Evolutionary conservation across 2,797 vertebrate species (phyloP).

Genomic region (Antrozous pallidus): DNA sequence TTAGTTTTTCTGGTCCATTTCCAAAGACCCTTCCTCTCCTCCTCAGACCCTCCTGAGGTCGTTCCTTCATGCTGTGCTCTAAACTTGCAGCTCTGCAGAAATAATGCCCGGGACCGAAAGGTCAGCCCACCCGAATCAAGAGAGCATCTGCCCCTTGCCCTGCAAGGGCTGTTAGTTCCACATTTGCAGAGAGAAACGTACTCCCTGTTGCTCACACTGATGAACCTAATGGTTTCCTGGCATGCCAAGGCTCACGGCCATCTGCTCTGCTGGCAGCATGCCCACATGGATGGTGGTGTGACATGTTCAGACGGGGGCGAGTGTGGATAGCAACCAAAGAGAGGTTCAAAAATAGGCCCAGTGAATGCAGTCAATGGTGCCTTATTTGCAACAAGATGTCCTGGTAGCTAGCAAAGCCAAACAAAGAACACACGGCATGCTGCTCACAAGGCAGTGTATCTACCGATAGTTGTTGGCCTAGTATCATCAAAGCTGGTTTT

Average conservation of each 20-base stretch:
- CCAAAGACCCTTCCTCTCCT: neutral
- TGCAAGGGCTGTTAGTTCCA: neutral
- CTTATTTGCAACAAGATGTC: constrained; percentile 78
- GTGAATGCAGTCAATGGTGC: constrained; percentile 70
- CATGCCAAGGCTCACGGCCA: constrained; percentile 77
- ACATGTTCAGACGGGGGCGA: constrained; percentile 65
- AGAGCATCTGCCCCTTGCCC: constrained; percentile 44
- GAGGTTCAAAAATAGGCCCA: constrained; percentile 64
- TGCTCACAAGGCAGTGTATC: constrained; percentile 73
- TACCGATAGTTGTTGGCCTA: constrained; percentile 76
- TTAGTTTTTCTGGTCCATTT: neutral
- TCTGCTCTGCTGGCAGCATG: constrained; percentile 82
- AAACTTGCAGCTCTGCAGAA: neutral
- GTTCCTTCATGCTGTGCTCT: neutral
- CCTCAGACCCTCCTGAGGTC: neutral
- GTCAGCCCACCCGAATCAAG: constrained; percentile 25
- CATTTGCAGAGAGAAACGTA: constrained; percentile 70
- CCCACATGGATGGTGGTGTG: constrained; percentile 76
- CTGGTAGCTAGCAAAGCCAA: constrained; percentile 77
- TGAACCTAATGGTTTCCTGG: constrained; percentile 78
- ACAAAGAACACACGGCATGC: constrained; percentile 78
- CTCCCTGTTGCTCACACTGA: constrained; percentile 75
- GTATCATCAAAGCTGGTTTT: constrained; percentile 71
- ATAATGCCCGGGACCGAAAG: constrained; percentile 8
- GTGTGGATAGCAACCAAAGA: constrained; percentile 69